These are phyloP conservation scores for Stenopsyche tienmushanensis DNA, from an alignment of 1,140 invertebrate species.

Conservation along the genomic window DNA sequence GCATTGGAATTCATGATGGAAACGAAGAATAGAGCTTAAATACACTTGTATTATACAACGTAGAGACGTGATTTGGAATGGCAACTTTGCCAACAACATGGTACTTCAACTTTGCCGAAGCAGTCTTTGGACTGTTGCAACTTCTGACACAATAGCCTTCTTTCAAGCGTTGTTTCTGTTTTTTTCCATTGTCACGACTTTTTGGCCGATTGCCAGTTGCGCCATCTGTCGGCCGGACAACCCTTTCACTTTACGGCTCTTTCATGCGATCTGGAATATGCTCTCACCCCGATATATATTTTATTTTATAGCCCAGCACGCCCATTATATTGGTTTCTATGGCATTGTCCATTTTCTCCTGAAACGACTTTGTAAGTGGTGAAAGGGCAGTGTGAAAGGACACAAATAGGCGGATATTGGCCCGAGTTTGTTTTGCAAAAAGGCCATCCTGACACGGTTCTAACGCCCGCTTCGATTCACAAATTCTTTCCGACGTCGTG, in stretches of 20 bases:
- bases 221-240: conserved; percentile 24
- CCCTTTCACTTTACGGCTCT: conserved; percentile 25
- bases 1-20: too few relatives aligned
- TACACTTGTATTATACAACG: too few relatives aligned
- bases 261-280: conserved; percentile 8
- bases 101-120: neutral
- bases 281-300: neutral
- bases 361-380: conserved; percentile 9
- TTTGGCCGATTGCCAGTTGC: conserved; percentile 13
- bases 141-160: neutral
- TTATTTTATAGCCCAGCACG: conserved; percentile 17
- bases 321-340: conserved; percentile 26
- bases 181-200: neutral
- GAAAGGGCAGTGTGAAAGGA: conserved; percentile 9
- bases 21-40: too few relatives aligned
- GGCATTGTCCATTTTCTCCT: conserved; percentile 11
- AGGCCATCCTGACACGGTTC: too few relatives aligned
- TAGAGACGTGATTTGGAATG: too few relatives aligned
- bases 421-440: conserved; percentile 22
- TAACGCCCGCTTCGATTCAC: too few relatives aligned
- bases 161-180: conserved; percentile 1
- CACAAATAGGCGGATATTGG: conserved; percentile 26
- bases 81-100: too few relatives aligned
- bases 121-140: neutral
- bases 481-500: too few relatives aligned